phyloP scores from a whole-genome alignment of 2,888 invertebrate genomes.

The Horisme vitalbata region DNA sequence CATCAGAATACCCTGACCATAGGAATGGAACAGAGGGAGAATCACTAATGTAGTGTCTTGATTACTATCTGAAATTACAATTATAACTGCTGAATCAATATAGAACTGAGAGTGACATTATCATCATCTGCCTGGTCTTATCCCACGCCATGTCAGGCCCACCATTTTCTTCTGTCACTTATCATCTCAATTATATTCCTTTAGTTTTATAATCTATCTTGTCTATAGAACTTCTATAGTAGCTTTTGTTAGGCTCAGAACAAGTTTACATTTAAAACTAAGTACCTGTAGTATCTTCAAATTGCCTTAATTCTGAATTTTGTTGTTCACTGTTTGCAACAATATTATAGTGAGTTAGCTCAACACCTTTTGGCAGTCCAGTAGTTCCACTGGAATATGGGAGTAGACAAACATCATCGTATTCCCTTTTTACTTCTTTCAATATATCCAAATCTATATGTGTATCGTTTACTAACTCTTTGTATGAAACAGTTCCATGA shows the following conservation, averaged over 20 bases:
- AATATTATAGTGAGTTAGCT: constrained; percentile 83
- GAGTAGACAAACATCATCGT: constrained; percentile 84
- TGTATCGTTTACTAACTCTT: constrained; percentile 77
- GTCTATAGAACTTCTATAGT: no score
- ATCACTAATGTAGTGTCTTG: constrained; percentile 85
- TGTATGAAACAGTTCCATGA: constrained; percentile 82
- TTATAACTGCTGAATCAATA: neutral
- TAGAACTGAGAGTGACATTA: neutral
- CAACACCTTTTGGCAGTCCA: constrained; percentile 90
- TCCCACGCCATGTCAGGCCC: no score
- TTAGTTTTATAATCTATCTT: no score
- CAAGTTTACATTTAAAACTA: no score
- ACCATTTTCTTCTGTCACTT: no score
- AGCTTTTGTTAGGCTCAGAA: no score
- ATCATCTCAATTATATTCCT: no score
- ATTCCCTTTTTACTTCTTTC: constrained; percentile 56
- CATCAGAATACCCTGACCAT: constrained; percentile 84
- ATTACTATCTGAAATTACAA: constrained; percentile 34
- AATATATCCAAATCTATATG: constrained; percentile 73
- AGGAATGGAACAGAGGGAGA: constrained; percentile 90
- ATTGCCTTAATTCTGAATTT: constrained; percentile 47
- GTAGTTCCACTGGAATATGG: constrained; percentile 95
- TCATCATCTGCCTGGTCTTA: no score
- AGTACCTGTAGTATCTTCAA: constrained; percentile 56
- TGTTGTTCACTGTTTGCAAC: constrained; percentile 73